phyloP scores from a whole-genome alignment of 2,113 vertebrate species.

The Bufo bufo region DNA sequence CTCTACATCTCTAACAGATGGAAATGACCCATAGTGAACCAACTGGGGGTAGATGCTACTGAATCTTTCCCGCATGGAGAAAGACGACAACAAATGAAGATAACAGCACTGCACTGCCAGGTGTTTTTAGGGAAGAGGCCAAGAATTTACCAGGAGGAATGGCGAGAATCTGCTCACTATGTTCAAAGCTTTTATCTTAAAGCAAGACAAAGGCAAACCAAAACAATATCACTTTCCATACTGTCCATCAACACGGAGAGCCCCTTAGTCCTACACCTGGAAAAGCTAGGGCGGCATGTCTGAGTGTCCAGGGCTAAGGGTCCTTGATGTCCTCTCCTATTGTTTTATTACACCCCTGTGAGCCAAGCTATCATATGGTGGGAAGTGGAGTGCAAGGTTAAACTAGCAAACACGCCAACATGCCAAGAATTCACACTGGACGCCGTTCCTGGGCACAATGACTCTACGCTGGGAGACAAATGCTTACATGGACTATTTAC shows the following conservation, averaged over 20 bases:
- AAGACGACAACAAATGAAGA: conserved; percentile 17
- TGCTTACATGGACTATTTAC: background rate
- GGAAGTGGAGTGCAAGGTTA: conserved; percentile 26
- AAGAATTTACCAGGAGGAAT: conserved; percentile 16
- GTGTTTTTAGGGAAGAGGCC: conserved; percentile 15
- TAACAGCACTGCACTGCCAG: conserved; percentile 6
- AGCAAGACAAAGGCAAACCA: background rate
- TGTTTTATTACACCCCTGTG: conserved; percentile 36
- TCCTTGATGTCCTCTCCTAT: conserved; percentile 15
- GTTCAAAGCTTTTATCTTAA: conserved; percentile 44
- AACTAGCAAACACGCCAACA: conserved; percentile 30
- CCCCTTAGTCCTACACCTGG: background rate
- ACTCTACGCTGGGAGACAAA: conserved; percentile 3
- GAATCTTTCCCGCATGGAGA: background rate
- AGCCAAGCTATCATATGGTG: background rate
- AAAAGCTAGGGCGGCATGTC: background rate
- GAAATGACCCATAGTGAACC: background rate
- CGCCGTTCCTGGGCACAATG: background rate
- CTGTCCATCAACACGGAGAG: background rate
- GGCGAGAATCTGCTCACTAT: background rate
- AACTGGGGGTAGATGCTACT: background rate
- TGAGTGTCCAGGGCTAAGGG: background rate
- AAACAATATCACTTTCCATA: conserved; percentile 17
- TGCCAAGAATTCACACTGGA: conserved; percentile 9
- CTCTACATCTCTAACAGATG: background rate